phyloP scores from a whole-genome alignment of 2,113 vertebrate species.

The Rhea pennata region DNA sequence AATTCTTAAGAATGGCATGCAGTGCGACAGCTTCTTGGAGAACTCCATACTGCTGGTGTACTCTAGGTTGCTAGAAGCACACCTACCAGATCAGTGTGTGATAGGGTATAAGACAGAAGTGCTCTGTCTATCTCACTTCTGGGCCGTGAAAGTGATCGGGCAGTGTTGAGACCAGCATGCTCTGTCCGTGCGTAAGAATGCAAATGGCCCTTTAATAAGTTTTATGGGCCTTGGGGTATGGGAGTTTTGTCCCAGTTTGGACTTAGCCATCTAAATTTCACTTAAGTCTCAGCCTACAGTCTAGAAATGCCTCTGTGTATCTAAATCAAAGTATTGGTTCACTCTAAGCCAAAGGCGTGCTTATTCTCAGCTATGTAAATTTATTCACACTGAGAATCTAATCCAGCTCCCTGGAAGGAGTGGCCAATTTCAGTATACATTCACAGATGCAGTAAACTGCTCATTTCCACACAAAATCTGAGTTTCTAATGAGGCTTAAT shows the following conservation, averaged over 20 bases:
- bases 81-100: accelerated
- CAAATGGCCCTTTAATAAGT: background rate
- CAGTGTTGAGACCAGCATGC: background rate
- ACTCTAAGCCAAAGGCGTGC: background rate
- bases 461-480: background rate
- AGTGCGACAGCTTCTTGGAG: background rate
- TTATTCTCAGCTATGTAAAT: background rate
- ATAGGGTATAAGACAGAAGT: background rate
- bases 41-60: background rate
- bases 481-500: background rate
- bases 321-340: background rate
- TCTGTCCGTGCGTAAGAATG: background rate
- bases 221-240: background rate
- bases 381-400: background rate
- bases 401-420: background rate
- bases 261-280: background rate
- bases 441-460: background rate
- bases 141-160: background rate
- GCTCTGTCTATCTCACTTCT: background rate
- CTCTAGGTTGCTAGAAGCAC: background rate
- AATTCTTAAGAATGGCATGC: background rate
- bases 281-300: background rate
- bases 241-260: background rate
- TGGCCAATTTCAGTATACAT: background rate
- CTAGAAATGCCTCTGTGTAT: background rate